Evolutionary conservation across 1,140 invertebrate genomes (phyloP).

Genomic region (Nephila pilipes): DNA sequence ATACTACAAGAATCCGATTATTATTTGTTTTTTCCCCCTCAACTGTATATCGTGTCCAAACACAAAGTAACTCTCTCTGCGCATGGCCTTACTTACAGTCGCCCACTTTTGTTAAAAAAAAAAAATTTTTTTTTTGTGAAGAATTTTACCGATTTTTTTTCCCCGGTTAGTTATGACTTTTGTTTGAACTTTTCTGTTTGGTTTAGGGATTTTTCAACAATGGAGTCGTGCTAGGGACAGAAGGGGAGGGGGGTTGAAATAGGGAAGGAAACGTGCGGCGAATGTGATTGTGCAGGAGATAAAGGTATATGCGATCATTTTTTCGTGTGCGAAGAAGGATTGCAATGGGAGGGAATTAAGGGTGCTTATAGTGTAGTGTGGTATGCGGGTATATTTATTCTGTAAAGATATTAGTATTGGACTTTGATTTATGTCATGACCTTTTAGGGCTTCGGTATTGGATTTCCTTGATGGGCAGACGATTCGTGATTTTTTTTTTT

Average conservation of each 20-base stretch:
- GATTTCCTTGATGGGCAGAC: too few species aligned
- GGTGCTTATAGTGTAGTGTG: neutral
- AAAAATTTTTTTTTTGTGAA: too few species aligned
- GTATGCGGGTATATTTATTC: constrained; percentile 30
- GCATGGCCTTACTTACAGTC: neutral
- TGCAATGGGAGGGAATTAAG: neutral
- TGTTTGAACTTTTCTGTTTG: constrained; percentile 16
- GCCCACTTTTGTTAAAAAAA: neutral
- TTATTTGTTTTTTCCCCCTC: neutral
- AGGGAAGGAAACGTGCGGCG: neutral
- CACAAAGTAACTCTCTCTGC: neutral
- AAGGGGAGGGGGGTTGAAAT: neutral
- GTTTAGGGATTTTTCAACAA: neutral
- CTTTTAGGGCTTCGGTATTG: too few species aligned
- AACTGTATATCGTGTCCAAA: neutral
- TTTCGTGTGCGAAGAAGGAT: neutral
- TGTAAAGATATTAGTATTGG: neutral
- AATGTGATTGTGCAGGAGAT: neutral
- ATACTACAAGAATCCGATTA: neutral
- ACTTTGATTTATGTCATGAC: too few species aligned
- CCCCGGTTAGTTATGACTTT: constrained; percentile 38
- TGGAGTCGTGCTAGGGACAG: constrained; percentile 1
- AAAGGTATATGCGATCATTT: neutral
- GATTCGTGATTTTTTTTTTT: too few species aligned
- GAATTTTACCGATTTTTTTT: neutral